Base-by-base conservation (phyloP, 1,140 invertebrate species). In the Lordiphosa clarofinis region DNA sequence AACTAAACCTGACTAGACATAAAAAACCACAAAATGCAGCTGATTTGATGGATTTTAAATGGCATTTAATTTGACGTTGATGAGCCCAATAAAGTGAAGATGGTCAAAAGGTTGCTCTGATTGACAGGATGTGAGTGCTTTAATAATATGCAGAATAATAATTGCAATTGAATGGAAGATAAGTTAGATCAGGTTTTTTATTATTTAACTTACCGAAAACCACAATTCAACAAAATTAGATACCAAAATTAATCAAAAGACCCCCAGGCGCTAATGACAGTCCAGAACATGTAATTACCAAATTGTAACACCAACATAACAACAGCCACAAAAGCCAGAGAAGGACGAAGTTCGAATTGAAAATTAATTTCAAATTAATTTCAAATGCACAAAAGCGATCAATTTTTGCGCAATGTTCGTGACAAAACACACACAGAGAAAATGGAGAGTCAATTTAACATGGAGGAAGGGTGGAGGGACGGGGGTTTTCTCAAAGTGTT, bases 321-420 rank as follows among this genome's bases (percentile, higher is more conserved):
- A 12, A 13, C 4, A 39, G 37, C 10, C 6, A 39, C 5, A 40
- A n/a, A n/a, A 15, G 15, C 9, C 7, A 37, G 15, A 38, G 48
- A 24, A 6, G 21, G 36, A 21, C 46, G 52, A 65, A 76, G 69
- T 65, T 73, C 69, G 74, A 76, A 84, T 82, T 75, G 76, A 82
- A 81, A 81, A 81, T 81, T 81, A 81, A 81, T 81, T 81, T 76
- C 11, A 84, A 84, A 81, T 82, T 81, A 81, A 81, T 81, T 81
- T 82, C 38, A 62, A 75, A 81, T 81, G 55, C 66, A 81, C 67
- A 82, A 81, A 79, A 64, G 76, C 76, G 55, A 82, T 72, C 58
- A 72, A 72, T 84, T 68, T 49, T 82, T 59, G 62, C 49, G 50
- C 62, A 82, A 65, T 67, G 43, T 33, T 82, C 76, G 76, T 74